Evolutionary conservation across 2,888 invertebrate species (phyloP).

Genomic region (Ellobium chinense): DNA sequence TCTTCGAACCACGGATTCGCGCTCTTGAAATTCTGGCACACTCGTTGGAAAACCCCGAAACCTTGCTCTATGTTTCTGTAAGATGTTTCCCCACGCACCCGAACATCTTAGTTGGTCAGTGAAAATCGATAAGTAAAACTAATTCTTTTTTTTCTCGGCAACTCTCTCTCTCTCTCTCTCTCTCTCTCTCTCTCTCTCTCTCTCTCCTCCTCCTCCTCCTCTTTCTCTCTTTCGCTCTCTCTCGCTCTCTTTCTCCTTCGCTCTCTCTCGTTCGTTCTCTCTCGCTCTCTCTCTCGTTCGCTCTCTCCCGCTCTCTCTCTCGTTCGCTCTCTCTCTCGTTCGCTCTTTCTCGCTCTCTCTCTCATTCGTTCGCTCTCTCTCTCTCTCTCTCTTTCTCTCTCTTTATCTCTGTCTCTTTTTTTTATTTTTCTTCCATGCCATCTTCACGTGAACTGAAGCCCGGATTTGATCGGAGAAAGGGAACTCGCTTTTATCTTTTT

Average conservation of each 20-base stretch:
- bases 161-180: constrained; percentile 7
- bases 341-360: constrained; percentile 19
- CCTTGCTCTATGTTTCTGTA: neutral
- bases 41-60: no score
- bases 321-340: neutral
- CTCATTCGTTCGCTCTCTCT: constrained; percentile 3
- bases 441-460: no score
- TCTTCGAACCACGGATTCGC: no score
- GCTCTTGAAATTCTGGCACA: no score
- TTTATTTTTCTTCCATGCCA: neutral
- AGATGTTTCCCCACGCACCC: constrained; percentile 1
- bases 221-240: neutral
- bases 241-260: neutral
- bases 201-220: constrained; percentile 1
- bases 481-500: no score
- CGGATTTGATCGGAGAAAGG: no score
- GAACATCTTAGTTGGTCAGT: no score
- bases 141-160: neutral
- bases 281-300: neutral
- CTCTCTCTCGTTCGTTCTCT: neutral
- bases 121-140: no score
- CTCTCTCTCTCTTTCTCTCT: neutral
- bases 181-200: constrained; percentile 25
- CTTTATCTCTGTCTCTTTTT: neutral
- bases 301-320: neutral